Evolutionary conservation across 2,113 vertebrate species (phyloP).

Genomic region (Galbula dea): DNA sequence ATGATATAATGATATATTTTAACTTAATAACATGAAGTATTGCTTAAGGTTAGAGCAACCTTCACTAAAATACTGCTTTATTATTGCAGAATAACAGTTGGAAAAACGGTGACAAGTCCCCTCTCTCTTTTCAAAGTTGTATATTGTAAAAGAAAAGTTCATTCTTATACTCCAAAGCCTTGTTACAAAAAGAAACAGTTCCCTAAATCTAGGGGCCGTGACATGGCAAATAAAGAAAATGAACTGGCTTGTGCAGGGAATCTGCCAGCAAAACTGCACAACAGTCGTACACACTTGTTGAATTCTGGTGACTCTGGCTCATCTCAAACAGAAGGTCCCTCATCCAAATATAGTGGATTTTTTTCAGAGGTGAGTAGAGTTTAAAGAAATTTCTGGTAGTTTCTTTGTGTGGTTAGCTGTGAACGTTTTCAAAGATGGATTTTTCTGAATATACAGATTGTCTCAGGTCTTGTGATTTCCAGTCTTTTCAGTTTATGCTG

Average conservation of each 20-base stretch:
- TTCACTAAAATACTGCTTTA: not conserved
- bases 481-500: not conserved
- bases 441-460: not conserved
- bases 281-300: slow-evolving; percentile 75
- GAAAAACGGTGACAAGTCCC: slow-evolving; percentile 71
- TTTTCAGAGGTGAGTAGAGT: slow-evolving; percentile 85
- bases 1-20: not conserved
- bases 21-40: not conserved
- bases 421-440: not conserved
- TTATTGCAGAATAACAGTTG: slow-evolving; percentile 72
- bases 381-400: not conserved
- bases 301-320: slow-evolving; percentile 80
- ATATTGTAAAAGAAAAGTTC: slow-evolving; percentile 71
- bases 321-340: slow-evolving; percentile 78
- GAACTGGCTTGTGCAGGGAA: slow-evolving; percentile 88
- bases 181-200: slow-evolving; percentile 73
- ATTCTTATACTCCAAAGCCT: slow-evolving; percentile 67
- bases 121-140: slow-evolving; percentile 70
- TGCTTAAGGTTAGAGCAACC: not conserved
- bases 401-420: not conserved
- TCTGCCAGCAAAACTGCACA: slow-evolving; percentile 76
- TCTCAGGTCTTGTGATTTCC: not conserved
- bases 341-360: slow-evolving; percentile 84
- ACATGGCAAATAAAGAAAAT: slow-evolving; percentile 91
- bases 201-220: slow-evolving; percentile 72